Conservation (phyloP, 2,113 vertebrate species). For the Neotoma lepida region DNA sequence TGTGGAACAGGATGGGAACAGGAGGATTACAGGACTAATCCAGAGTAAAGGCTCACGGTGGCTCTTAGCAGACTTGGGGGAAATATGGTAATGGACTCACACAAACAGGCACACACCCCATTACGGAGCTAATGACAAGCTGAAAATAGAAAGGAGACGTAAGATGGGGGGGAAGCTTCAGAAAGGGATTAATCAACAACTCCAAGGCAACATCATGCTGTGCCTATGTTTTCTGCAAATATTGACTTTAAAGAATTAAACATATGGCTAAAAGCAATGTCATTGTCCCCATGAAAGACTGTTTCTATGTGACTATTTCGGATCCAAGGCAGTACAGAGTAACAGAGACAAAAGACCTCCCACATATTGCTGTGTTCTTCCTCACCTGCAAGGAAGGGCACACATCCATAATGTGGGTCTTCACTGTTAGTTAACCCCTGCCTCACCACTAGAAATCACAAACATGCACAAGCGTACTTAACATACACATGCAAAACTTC, state of each 20-base stretch:
- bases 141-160: constrained; percentile 62
- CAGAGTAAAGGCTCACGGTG: not conserved
- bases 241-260: constrained; percentile 74
- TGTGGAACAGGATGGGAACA: not conserved
- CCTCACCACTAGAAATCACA: not conserved
- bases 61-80: constrained; percentile 50
- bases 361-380: too few relatives aligned
- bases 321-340: not conserved
- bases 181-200: constrained; percentile 71
- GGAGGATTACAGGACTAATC: not conserved
- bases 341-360: not conserved
- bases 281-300: constrained; percentile 43
- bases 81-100: constrained; percentile 34
- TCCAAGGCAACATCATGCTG: constrained; percentile 69
- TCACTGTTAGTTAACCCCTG: not conserved
- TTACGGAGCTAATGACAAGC: constrained; percentile 68
- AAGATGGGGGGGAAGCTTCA: constrained; percentile 35
- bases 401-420: rapidly evolving
- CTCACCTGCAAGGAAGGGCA: not conserved
- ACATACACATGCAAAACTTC: not conserved
- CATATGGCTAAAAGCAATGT: constrained; percentile 33
- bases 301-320: constrained; percentile 37
- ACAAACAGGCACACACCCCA: constrained; percentile 57
- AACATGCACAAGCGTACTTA: not conserved
- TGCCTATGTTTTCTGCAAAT: constrained; percentile 72